These are phyloP conservation scores for Luperina nickerlii DNA, from an alignment of 2,888 invertebrate genomes.

Conservation along the genomic window DNA sequence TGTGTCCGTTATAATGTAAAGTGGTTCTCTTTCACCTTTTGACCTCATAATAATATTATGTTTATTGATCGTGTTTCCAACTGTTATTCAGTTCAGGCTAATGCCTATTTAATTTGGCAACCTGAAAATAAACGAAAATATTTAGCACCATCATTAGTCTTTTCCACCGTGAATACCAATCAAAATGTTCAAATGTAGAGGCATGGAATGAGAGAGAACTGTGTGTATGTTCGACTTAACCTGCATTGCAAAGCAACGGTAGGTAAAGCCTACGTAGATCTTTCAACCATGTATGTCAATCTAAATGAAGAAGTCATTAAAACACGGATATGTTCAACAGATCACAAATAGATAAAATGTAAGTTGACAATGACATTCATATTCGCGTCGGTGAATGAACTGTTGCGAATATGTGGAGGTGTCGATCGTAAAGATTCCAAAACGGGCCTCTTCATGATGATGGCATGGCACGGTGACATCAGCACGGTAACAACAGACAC, in stretches of 20 bases:
- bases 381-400: conserved; percentile 87
- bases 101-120: conserved; percentile 6
- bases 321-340: conserved; percentile 67
- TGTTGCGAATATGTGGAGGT: conserved; percentile 86
- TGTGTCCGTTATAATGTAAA: conserved; percentile 20
- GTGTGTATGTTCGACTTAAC: neutral
- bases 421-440: conserved; percentile 87
- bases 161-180: neutral
- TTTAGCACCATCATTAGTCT: neutral
- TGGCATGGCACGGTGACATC: conserved; percentile 85
- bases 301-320: conserved; percentile 64
- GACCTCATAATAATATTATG: conserved; percentile 7
- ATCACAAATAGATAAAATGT: conserved; percentile 78
- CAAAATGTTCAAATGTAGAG: conserved; percentile 1
- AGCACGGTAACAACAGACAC: conserved; percentile 77
- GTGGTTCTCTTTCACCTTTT: conserved; percentile 6
- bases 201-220: neutral
- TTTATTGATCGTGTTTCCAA: conserved; percentile 23
- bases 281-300: conserved; percentile 39
- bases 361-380: conserved; percentile 82
- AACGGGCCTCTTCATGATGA: conserved; percentile 83
- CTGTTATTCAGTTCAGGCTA: conserved; percentile 5
- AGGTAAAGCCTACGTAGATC: conserved; percentile 31
- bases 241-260: conserved; percentile 35
- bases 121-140: neutral